Conservation (phyloP, 2,113 vertebrate genomes). For the Hippocampus abdominalis region DNA sequence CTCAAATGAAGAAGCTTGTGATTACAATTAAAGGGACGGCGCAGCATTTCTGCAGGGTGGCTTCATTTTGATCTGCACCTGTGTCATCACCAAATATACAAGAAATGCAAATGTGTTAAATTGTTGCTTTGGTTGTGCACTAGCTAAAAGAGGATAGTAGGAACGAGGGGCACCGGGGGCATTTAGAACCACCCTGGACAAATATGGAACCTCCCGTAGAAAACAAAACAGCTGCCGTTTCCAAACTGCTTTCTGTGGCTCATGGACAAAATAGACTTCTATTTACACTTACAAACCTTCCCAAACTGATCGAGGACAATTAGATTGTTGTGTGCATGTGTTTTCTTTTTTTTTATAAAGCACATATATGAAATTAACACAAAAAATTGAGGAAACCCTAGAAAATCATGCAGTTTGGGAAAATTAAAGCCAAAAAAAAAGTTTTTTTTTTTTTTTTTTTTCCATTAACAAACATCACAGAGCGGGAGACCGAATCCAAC, state of each 20-base stretch:
- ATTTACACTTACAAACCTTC: constrained; percentile 86
- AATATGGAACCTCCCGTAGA: constrained; percentile 46
- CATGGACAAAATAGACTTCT: constrained; percentile 78
- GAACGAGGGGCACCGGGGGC: constrained; percentile 34
- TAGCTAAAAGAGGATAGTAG: constrained; percentile 37
- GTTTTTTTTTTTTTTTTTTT: constrained; percentile 47
- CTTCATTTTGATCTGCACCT: constrained; percentile 27
- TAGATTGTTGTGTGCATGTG: constrained; percentile 36
- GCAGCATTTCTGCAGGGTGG: constrained; percentile 59
- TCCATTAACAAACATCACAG: constrained; percentile 35
- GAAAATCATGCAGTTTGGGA: constrained; percentile 76
- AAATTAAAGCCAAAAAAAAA: constrained; percentile 68
- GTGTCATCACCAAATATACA: constrained; percentile 28
- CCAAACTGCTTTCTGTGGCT: constrained; percentile 85
- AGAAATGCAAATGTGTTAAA: constrained; percentile 31
- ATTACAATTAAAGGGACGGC: constrained; percentile 54
- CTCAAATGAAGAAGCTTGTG: constrained; percentile 50
- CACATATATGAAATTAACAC: constrained; percentile 63
- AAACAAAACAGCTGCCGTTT: constrained; percentile 83
- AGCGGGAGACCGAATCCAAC: constrained; percentile 65
- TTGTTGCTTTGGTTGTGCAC: constrained; percentile 63
- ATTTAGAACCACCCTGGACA: constrained; percentile 54
- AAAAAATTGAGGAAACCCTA: constrained; percentile 30
- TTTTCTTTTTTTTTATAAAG: constrained; percentile 31
- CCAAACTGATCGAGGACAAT: constrained; percentile 63